Conservation (phyloP, 2,113 vertebrate genomes). For the Cromileptes altivelis region DNA sequence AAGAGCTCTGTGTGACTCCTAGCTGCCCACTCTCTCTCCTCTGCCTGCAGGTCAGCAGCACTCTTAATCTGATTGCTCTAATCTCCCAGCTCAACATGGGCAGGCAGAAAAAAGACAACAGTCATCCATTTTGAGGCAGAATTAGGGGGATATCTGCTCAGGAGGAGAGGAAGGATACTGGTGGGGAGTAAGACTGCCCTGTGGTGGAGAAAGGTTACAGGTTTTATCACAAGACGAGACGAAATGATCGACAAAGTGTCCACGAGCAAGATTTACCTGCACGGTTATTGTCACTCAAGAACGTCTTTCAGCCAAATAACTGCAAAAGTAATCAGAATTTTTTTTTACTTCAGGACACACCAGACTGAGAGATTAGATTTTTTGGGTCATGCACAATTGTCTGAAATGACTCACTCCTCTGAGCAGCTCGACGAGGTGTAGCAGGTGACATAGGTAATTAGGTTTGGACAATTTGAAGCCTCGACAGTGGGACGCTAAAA, state of each 20-base stretch:
- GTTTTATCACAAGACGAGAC: background rate
- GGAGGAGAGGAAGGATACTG: slow-evolving; percentile 1
- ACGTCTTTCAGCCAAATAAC: background rate
- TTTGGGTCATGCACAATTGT: background rate
- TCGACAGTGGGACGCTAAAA: slow-evolving; percentile 44
- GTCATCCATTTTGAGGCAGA: slow-evolving; percentile 79
- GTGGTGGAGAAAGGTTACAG: background rate
- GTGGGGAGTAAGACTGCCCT: background rate
- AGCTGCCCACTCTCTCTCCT: slow-evolving; percentile 52
- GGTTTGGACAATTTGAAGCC: slow-evolving; percentile 44
- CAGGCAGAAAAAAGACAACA: slow-evolving; percentile 79
- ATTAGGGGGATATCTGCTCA: slow-evolving; percentile 46
- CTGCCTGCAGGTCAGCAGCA: slow-evolving; percentile 80
- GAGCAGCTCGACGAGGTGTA: slow-evolving; percentile 35
- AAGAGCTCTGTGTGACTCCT: slow-evolving; percentile 49
- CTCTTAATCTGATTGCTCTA: slow-evolving; percentile 95
- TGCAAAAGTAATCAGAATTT: slow-evolving; percentile 25
- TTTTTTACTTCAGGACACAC: background rate
- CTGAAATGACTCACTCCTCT: slow-evolving; percentile 51
- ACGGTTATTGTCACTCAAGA: background rate
- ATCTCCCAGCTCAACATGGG: slow-evolving; percentile 89
- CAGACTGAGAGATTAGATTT: background rate
- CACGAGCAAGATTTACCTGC: slow-evolving; percentile 22
- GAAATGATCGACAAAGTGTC: slow-evolving; percentile 12
- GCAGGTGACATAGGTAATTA: slow-evolving; percentile 65